phyloP scores from a whole-genome alignment of 2,113 vertebrate genomes.

The Damaliscus lunatus region DNA sequence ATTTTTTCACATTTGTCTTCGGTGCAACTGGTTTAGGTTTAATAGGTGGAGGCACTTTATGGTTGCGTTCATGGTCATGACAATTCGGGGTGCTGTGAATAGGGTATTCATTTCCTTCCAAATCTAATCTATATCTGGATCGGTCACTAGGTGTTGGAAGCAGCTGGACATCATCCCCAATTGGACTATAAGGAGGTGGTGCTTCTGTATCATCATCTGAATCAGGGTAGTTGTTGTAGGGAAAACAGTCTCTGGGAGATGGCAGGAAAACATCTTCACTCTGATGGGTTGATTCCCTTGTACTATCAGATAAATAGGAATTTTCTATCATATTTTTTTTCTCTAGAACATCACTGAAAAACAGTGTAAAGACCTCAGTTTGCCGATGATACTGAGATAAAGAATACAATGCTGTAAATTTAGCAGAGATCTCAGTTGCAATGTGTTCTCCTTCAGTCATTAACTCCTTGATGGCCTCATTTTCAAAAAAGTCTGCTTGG shows the following conservation, averaged over 20 bases:
- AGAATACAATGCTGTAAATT: constrained; percentile 98
- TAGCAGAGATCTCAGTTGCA: constrained; percentile 96
- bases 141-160: constrained; percentile 94
- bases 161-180: constrained; percentile 97
- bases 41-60: constrained; percentile 99
- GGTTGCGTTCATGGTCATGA: constrained; percentile 97
- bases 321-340: constrained; percentile 96
- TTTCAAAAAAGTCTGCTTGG: constrained; percentile 99
- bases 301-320: constrained; percentile 92
- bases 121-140: constrained; percentile 92
- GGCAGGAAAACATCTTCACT: constrained; percentile 93
- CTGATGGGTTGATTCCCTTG: constrained; percentile 87
- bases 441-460: constrained; percentile 99
- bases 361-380: constrained; percentile 96
- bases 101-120: constrained; percentile 97
- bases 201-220: constrained; percentile 98
- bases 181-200: constrained; percentile 97
- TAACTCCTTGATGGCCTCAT: constrained; percentile 96
- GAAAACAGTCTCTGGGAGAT: constrained; percentile 93
- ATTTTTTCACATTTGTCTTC: constrained; percentile 93
- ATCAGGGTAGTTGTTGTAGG: constrained; percentile 93
- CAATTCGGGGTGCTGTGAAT: constrained; percentile 93
- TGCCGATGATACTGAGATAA: constrained; percentile 98
- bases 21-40: constrained; percentile 93
- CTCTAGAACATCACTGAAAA: constrained; percentile 97